These are phyloP conservation scores for Rousettus madagascariensis DNA, from an alignment of 2,797 vertebrate genomes.

Conservation along the genomic window DNA sequence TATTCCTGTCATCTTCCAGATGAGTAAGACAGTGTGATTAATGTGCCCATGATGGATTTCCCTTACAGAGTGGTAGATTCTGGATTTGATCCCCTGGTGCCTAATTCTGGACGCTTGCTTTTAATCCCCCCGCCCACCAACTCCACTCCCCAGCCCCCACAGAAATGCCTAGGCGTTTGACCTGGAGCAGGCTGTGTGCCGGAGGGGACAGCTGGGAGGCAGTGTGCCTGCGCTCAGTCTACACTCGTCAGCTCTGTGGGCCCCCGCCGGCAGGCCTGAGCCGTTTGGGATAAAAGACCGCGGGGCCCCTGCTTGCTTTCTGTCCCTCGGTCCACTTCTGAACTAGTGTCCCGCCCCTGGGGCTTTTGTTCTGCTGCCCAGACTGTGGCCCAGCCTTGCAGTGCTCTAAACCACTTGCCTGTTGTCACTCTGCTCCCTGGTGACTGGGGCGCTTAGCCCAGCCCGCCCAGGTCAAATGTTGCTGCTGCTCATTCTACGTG, in stretches of 20 bases:
- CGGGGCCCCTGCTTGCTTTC: neutral
- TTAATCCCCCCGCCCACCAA: neutral
- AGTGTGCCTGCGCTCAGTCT: neutral
- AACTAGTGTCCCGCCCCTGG: neutral
- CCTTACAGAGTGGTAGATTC: neutral
- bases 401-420: neutral
- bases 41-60: neutral
- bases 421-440: neutral
- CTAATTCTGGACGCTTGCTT: neutral
- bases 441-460: neutral
- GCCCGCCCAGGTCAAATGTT: neutral
- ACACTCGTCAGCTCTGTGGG: neutral
- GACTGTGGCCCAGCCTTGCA: neutral
- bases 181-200: neutral
- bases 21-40: neutral
- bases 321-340: neutral
- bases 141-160: neutral
- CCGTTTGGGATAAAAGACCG: neutral
- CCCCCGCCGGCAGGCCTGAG: neutral
- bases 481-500: neutral
- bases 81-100: neutral
- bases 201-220: neutral
- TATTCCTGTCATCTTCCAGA: neutral
- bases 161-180: fast-evolving
- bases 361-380: neutral